These are phyloP conservation scores for Drosophila suboccidentalis DNA, from an alignment of 2,888 invertebrate species.

Conservation along the genomic window DNA sequence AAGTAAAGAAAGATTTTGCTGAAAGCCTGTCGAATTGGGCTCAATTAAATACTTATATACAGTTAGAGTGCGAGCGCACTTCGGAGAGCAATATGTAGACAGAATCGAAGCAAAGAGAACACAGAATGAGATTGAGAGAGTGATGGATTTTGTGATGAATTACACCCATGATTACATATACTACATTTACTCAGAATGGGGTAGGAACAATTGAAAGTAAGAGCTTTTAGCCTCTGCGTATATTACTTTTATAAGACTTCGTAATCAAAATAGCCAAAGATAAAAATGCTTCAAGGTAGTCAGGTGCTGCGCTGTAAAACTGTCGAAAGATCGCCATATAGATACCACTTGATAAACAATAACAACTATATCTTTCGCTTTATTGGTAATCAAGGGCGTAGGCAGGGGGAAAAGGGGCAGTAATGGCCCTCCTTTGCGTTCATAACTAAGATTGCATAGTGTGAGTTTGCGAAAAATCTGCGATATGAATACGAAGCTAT, in stretches of 20 bases:
- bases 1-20: slow-evolving; percentile 41
- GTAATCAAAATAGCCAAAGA: slow-evolving; percentile 19
- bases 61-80: slow-evolving; percentile 34
- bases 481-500: no score
- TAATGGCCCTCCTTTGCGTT: no score
- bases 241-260: background rate
- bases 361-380: slow-evolving; percentile 9
- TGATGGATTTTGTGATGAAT: slow-evolving; percentile 1
- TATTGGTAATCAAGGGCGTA: background rate
- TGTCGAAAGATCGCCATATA: slow-evolving; percentile 55
- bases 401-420: background rate
- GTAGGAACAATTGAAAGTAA: background rate
- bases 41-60: slow-evolving; percentile 53
- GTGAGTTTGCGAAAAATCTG: no score
- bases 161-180: background rate
- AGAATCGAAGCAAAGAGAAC: slow-evolving; percentile 15
- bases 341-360: slow-evolving; percentile 49
- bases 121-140: slow-evolving; percentile 12
- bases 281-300: slow-evolving; percentile 23
- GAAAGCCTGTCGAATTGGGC: slow-evolving; percentile 54
- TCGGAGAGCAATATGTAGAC: slow-evolving; percentile 27
- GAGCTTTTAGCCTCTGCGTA: background rate
- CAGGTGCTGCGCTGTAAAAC: slow-evolving; percentile 44
- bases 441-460: no score
- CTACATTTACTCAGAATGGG: background rate